phyloP scores from a whole-genome alignment of 2,888 invertebrate species.

The Euphydryas editha region DNA sequence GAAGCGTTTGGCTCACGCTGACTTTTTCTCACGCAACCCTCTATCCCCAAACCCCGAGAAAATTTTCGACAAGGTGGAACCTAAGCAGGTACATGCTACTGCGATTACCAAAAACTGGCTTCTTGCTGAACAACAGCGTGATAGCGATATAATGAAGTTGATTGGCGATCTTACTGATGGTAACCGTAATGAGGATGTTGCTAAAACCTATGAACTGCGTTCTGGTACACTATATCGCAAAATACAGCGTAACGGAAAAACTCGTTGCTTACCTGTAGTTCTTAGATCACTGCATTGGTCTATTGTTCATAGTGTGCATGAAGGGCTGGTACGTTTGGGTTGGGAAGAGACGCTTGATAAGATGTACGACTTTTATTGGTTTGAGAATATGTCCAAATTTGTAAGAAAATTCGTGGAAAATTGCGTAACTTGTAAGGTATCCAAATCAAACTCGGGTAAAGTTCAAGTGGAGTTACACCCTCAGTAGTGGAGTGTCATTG shows the following conservation, averaged over 20 bases:
- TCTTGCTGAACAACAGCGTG: slow-evolving; percentile 31
- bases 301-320: slow-evolving; percentile 12
- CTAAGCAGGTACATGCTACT: slow-evolving; percentile 22
- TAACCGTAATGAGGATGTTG: slow-evolving; percentile 7
- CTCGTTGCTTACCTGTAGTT: slow-evolving; percentile 23
- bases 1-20: background rate
- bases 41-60: background rate
- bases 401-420: too few relatives aligned
- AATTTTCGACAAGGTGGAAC: slow-evolving; percentile 39
- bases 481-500: too few relatives aligned
- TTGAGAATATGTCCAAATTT: slow-evolving; percentile 18
- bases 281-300: slow-evolving; percentile 19
- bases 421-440: slow-evolving; percentile 50
- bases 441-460: slow-evolving; percentile 49
- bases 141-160: slow-evolving; percentile 28
- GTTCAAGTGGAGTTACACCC: slow-evolving; percentile 49
- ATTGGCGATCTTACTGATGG: slow-evolving; percentile 15
- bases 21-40: background rate
- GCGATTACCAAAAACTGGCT: slow-evolving; percentile 27
- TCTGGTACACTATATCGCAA: slow-evolving; percentile 28
- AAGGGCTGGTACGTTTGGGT: slow-evolving; percentile 17
- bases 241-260: slow-evolving; percentile 25
- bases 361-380: slow-evolving; percentile 24
- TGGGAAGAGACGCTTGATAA: slow-evolving; percentile 27
- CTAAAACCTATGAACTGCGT: slow-evolving; percentile 28